phyloP scores from a whole-genome alignment of 2,113 vertebrate genomes.

The Rafetus swinhoei region DNA sequence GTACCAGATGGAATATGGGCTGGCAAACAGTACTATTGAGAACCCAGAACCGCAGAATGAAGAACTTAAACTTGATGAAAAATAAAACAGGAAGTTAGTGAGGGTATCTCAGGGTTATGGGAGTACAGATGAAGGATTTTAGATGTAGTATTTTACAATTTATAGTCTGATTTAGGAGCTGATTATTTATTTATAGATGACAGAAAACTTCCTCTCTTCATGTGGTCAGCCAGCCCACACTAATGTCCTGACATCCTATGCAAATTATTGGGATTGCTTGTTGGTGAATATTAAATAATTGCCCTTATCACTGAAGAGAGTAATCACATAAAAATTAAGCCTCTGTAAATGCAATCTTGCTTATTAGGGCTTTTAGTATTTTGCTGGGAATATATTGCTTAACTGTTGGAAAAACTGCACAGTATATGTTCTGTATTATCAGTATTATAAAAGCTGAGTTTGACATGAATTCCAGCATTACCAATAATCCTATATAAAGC shows the following conservation, averaged over 20 bases:
- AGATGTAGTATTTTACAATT: neutral
- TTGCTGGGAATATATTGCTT: conserved; percentile 14
- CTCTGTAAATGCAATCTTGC: conserved; percentile 56
- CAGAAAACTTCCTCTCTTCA: conserved; percentile 50
- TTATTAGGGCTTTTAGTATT: conserved; percentile 42
- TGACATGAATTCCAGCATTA: conserved; percentile 60
- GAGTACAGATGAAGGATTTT: neutral
- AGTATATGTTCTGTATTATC: conserved; percentile 58
- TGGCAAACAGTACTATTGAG: rapidly evolving
- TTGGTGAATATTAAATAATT: conserved; percentile 57
- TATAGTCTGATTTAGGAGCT: conserved; percentile 19
- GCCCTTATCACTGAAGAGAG: conserved; percentile 58
- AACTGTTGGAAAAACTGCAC: conserved; percentile 58
- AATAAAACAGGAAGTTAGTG: neutral
- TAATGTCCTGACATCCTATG: conserved; percentile 41
- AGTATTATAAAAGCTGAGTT: conserved; percentile 60
- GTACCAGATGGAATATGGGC: neutral
- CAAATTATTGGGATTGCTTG: conserved; percentile 52
- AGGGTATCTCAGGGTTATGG: neutral
- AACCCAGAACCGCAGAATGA: neutral
- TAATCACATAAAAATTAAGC: conserved; percentile 67
- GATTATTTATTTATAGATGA: conserved; percentile 28
- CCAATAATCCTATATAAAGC: conserved; percentile 57
- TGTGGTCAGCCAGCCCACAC: conserved; percentile 51
- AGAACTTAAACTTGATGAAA: neutral